Evolutionary conservation across 1,140 invertebrate genomes (phyloP).

Genomic region (Trichomalopsis sarcophagae): DNA sequence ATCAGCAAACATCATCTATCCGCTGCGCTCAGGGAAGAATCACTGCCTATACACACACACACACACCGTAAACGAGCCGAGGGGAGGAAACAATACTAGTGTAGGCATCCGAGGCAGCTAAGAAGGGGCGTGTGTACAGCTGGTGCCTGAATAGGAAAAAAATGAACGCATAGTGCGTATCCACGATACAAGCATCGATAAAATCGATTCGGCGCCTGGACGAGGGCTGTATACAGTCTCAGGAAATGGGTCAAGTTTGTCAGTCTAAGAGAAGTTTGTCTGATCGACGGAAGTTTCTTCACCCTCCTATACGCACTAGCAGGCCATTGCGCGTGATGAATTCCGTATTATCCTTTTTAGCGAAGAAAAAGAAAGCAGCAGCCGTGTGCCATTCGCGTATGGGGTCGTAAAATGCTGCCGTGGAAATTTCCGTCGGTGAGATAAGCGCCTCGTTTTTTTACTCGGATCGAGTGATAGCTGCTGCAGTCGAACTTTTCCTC

Average conservation of each 20-base stretch:
- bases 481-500: not conserved
- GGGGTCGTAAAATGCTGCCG: not conserved
- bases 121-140: too few relatives aligned
- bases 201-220: not conserved
- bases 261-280: not conserved
- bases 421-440: not conserved
- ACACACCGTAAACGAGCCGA: not conserved
- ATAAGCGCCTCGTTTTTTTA: not conserved
- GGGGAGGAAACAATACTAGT: not conserved
- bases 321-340: conserved; percentile 2
- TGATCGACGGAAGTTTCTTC: not conserved
- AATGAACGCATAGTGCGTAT: not conserved
- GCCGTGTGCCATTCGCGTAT: not conserved
- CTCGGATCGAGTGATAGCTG: not conserved
- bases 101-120: too few relatives aligned
- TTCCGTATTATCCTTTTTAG: conserved; percentile 16
- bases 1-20: not conserved
- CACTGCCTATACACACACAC: not conserved
- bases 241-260: conserved; percentile 20
- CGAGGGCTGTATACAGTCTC: not conserved
- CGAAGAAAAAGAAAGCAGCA: not conserved
- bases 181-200: not conserved
- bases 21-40: not conserved
- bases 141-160: too few relatives aligned
- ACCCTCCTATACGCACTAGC: not conserved